These are phyloP conservation scores for Parambassis ranga DNA, from an alignment of 2,797 vertebrate species.

Conservation along the genomic window DNA sequence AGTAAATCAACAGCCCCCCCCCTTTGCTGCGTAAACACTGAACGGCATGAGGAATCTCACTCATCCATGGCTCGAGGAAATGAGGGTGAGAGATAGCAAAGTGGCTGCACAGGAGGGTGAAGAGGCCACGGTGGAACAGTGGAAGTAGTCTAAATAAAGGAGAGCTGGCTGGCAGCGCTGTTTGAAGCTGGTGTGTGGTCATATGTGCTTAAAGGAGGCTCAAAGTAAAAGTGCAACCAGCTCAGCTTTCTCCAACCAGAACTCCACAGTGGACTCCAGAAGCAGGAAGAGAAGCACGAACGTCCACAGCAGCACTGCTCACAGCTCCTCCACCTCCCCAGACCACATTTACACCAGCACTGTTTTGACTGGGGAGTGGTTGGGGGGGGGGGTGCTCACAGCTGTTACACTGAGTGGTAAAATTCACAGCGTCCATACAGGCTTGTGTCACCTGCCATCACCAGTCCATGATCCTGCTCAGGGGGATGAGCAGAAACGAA, in stretches of 20 bases:
- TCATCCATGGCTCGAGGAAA: conserved; percentile 61
- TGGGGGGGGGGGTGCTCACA: conserved; percentile 1
- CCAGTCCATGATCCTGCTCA: not conserved
- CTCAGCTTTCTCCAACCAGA: too few relatives aligned
- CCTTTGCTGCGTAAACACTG: conserved; percentile 48
- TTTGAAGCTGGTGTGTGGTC: conserved; percentile 14
- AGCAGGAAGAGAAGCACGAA: too few relatives aligned
- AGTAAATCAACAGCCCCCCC: conserved; percentile 33
- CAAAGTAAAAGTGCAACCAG: not conserved
- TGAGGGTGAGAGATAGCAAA: conserved; percentile 39
- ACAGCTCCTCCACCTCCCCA: not conserved
- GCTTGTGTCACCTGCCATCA: conserved; percentile 18
- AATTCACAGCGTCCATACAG: conserved; percentile 21
- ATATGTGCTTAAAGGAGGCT: not conserved
- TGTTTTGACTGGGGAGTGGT: not conserved
- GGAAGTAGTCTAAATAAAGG: conserved; percentile 6
- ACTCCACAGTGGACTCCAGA: too few relatives aligned
- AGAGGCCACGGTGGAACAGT: not conserved
- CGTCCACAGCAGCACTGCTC: not conserved
- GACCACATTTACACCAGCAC: not conserved
- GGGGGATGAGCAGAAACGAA: not conserved
- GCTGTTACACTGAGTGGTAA: conserved; percentile 2
- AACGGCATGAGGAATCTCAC: conserved; percentile 57
- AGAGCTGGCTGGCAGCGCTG: not conserved
- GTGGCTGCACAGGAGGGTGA: conserved; percentile 1